These are phyloP conservation scores for Leptinotarsa undecemlineata DNA, from an alignment of 1,140 invertebrate species.

Conservation along the genomic window DNA sequence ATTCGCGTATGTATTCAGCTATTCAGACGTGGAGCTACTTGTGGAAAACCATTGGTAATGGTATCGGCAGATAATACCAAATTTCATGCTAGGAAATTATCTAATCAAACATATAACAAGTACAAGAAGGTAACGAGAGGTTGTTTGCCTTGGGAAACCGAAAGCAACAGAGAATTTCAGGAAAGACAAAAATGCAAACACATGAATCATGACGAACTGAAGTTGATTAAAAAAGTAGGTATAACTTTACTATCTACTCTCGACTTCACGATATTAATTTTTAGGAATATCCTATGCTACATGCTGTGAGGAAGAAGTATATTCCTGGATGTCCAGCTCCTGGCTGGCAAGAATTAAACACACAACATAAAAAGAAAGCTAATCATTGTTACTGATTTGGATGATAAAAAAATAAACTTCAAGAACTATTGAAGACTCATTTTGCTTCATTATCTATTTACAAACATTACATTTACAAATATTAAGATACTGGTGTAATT, in stretches of 20 bases:
- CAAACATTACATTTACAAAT: no score
- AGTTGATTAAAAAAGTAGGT: no score
- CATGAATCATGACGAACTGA: no score
- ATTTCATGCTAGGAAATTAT: not conserved
- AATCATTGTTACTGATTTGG: not conserved
- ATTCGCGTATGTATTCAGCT: not conserved
- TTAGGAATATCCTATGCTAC: constrained; percentile 8
- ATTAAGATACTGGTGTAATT: no score
- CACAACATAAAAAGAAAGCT: no score
- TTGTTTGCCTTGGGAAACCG: constrained; percentile 35
- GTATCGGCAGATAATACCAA: not conserved
- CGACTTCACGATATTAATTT: not conserved
- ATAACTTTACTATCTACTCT: no score
- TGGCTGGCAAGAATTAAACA: not conserved
- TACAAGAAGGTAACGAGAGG: constrained; percentile 13
- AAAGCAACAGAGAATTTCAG: no score
- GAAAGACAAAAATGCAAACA: no score
- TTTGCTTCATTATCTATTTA: no score
- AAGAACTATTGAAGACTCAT: not conserved
- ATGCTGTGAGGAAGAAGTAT: not conserved
- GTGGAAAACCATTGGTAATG: constrained; percentile 10
- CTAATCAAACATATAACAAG: not conserved
- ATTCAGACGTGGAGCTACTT: constrained; percentile 17
- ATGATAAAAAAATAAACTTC: not conserved
- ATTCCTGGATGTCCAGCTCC: constrained; percentile 15